Evolutionary conservation across 2,888 invertebrate genomes (phyloP), one percentile per base, ranked within the genome.

Genomic region (Leptinotarsa juncta): DNA sequence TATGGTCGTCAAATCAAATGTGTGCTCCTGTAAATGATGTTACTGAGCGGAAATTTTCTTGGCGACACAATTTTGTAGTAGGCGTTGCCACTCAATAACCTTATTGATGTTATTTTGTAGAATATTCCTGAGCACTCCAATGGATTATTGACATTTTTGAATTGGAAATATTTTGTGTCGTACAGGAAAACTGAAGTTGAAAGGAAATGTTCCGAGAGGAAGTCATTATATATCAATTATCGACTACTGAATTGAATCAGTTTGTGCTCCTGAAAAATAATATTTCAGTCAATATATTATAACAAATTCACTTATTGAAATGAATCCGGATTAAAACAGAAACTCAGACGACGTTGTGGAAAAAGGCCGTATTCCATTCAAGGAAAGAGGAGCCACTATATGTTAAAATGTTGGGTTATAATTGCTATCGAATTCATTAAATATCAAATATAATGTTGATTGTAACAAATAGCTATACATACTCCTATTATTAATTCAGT

Each of bases 131-230:
- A 51, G 16, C 50, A 16, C 50, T 51, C 5, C 51, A 16, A 51
- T 51, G 51, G 51, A 14, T 51, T 51, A 51, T 16, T 51, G 51
- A 51, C 15, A 5, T 51, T 16, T 15, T 15, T 1, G 51, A 12
- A 51, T 51, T n/a, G n/a, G 14, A n/a, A n/a, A n/a, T 51, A 51
- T 51, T 51, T n/a, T 51, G 51, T 51, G 51, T 51, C 51, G 51
- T n/a, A 16, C 51, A 51, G n/a, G 51, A n/a, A 51, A 15, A 51
- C 51, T 51, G 51, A 51, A 14, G n/a, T 51, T 15, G n/a, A 16
- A 51, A 12, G 15, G 51, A 51, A 51, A 51, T 51, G n/a, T n/a
- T 16, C 14, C 51, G 51, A 51, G 51, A 12, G 51, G 5, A 51
- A 51, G 51, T 51, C n/a, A 51, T 51, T n/a, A 51, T 15, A 51